Evolutionary conservation across 2,888 invertebrate species (phyloP).

Genomic region (Pocota personata): DNA sequence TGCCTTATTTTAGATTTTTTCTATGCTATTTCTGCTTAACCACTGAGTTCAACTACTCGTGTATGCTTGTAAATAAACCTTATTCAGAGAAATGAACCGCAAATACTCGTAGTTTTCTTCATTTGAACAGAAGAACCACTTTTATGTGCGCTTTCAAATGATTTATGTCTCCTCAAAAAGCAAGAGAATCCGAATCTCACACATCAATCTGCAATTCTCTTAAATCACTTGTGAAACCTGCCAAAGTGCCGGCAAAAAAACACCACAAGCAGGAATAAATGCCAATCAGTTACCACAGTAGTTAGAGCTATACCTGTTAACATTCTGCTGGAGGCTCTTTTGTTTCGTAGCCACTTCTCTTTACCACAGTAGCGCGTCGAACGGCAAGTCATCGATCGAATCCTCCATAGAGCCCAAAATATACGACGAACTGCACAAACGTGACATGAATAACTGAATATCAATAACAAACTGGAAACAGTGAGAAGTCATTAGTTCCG

Average conservation of each 20-base stretch:
- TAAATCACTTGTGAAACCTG: slow-evolving; percentile 1
- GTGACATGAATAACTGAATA: slow-evolving; percentile 70
- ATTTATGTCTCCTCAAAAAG: neutral
- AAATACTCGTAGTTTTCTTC: neutral
- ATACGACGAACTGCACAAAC: slow-evolving; percentile 40
- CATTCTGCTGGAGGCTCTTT: slow-evolving; percentile 25
- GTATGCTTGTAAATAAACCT: too few species aligned
- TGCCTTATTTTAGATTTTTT: too few species aligned
- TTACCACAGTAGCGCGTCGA: neutral
- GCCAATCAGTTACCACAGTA: slow-evolving; percentile 6
- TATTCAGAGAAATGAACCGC: neutral
- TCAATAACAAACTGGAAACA: slow-evolving; percentile 56
- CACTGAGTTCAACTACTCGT: too few species aligned
- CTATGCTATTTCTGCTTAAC: too few species aligned
- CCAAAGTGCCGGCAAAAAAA: neutral
- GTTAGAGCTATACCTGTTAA: slow-evolving; percentile 19
- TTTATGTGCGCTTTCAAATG: neutral
- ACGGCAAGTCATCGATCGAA: slow-evolving; percentile 40
- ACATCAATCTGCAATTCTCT: neutral
- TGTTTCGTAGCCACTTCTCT: neutral
- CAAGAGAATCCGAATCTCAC: neutral
- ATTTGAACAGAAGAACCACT: neutral
- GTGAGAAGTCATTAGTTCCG: slow-evolving; percentile 65
- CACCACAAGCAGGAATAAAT: neutral
- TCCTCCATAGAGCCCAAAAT: slow-evolving; percentile 45